Evolutionary conservation across 2,113 vertebrate genomes (phyloP).

Genomic region (Orientallactaga bullata): DNA sequence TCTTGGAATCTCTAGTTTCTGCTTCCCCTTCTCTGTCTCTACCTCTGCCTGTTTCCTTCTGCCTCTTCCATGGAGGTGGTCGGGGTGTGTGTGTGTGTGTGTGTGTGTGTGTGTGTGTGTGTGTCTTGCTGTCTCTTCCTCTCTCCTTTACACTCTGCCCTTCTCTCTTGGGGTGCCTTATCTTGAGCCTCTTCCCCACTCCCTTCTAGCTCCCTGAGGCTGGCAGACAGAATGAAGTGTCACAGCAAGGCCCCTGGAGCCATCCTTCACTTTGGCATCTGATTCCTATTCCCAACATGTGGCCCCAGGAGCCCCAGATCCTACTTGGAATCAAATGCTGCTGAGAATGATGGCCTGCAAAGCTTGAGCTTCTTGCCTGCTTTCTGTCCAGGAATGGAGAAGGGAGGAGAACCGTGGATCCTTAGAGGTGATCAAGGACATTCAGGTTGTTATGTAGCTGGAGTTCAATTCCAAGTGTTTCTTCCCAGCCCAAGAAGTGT

Average conservation of each 20-base stretch:
- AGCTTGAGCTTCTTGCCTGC: background rate
- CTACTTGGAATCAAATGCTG: background rate
- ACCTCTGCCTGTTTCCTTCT: background rate
- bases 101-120: too few relatives aligned
- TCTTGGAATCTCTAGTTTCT: background rate
- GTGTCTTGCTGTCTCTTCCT: background rate
- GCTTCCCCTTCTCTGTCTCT: background rate
- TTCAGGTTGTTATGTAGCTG: background rate
- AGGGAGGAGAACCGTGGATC: too few relatives aligned
- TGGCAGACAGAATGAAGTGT: background rate
- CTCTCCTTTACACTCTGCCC: background rate
- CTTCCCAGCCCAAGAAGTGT: background rate
- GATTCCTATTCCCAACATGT: background rate
- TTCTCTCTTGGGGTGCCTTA: conserved; percentile 71
- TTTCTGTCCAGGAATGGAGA: background rate
- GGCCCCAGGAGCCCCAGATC: background rate
- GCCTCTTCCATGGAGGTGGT: background rate
- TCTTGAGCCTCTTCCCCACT: background rate
- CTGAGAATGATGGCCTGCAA: background rate
- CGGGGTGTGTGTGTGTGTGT: too few relatives aligned
- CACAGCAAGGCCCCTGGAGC: background rate
- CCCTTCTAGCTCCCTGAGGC: background rate
- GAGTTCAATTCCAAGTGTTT: background rate
- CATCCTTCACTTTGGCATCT: background rate
- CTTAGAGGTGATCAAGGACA: background rate